A percentile compares a stretch with the other conserved stretches of the same genome.
Evolutionary conservation across 2,888 invertebrate genomes (phyloP).

Genomic region (Ormyrus thymus): DNA sequence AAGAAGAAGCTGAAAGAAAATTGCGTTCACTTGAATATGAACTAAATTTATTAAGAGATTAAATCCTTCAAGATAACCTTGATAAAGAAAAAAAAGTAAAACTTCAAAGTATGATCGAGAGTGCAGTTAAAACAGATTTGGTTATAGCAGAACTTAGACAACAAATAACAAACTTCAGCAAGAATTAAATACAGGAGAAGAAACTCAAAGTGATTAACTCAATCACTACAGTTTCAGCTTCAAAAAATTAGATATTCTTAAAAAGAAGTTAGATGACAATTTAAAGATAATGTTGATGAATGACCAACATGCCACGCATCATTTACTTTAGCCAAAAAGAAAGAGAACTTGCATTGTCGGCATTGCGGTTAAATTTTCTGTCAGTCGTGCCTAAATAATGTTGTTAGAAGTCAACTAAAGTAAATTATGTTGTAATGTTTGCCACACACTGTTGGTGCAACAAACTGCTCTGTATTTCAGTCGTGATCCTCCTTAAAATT

Average conservation of each 20-base stretch:
- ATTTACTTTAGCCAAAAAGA: slow-evolving; percentile 84
- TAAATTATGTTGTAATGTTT: slow-evolving; percentile 94
- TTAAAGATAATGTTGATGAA: slow-evolving; percentile 94
- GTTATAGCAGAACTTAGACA: slow-evolving; percentile 80
- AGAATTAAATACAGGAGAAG: slow-evolving; percentile 94
- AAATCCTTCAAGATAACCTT: slow-evolving; percentile 73
- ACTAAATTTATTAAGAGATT: slow-evolving; percentile 80
- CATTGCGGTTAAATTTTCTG: slow-evolving; percentile 99
- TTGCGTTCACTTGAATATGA: slow-evolving; percentile 84
- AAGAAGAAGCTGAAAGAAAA: slow-evolving; percentile 86
- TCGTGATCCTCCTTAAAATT: slow-evolving; percentile 82
- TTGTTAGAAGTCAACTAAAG: slow-evolving; percentile 91
- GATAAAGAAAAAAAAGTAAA: slow-evolving; percentile 74
- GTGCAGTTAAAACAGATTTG: slow-evolving; percentile 59
- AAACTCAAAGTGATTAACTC: slow-evolving; percentile 98
- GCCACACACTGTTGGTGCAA: slow-evolving; percentile 96
- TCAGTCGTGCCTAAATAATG: slow-evolving; percentile 86
- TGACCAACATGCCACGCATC: slow-evolving; percentile 88
- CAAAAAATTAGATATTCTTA: slow-evolving; percentile 96
- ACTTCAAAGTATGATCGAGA: slow-evolving; percentile 59
- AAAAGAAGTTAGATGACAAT: slow-evolving; percentile 98
- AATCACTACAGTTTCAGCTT: slow-evolving; percentile 94
- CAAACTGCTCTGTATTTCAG: slow-evolving; percentile 95
- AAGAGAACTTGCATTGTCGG: slow-evolving; percentile 89
- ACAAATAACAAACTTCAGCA: slow-evolving; percentile 88